phyloP scores from a whole-genome alignment of 37 sponge, comb jelly and placozoan genomes.

The Agelas oroides region DNA sequence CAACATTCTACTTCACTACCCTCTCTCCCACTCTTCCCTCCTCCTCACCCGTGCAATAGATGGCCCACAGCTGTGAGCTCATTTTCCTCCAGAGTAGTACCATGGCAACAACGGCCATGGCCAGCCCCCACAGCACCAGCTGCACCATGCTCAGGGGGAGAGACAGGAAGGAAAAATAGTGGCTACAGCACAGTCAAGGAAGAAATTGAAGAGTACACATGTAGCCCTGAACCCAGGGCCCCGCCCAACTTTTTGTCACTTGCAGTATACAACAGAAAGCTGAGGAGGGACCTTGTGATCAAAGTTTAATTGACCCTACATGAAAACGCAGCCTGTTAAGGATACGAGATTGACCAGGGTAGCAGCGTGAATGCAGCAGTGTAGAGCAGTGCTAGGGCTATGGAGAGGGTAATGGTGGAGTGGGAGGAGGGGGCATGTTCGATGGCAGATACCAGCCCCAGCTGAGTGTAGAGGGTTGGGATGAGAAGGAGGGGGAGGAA shows the following conservation, averaged over 20 bases:
- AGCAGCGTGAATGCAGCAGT: slow-evolving; percentile 26
- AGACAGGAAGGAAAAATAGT: slow-evolving; percentile 50
- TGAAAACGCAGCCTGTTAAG: too few relatives aligned
- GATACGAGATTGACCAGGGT: slow-evolving; percentile 63
- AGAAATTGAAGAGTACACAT: neutral
- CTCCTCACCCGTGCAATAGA: slow-evolving; percentile 32
- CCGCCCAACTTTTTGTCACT: too few relatives aligned
- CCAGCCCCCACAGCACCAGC: slow-evolving; percentile 29
- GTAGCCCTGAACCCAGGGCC: too few relatives aligned
- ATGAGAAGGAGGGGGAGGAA: slow-evolving; percentile 50
- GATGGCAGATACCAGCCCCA: slow-evolving; percentile 31
- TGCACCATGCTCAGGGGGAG: slow-evolving; percentile 53
- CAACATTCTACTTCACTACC: neutral
- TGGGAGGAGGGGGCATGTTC: slow-evolving; percentile 4
- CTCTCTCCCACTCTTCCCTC: neutral
- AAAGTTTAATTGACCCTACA: too few relatives aligned
- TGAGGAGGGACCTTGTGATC: too few relatives aligned
- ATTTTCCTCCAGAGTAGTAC: slow-evolving; percentile 14
- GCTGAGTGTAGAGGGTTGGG: slow-evolving; percentile 32
- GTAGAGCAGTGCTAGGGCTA: slow-evolving; percentile 28
- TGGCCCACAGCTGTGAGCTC: slow-evolving; percentile 11
- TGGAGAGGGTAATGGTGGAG: slow-evolving; percentile 2
- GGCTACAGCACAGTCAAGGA: slow-evolving; percentile 23
- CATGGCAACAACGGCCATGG: slow-evolving; percentile 29
- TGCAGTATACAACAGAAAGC: too few relatives aligned